Conservation (phyloP, 2,797 vertebrate genomes). For the Pipistrellus pygmaeus region DNA sequence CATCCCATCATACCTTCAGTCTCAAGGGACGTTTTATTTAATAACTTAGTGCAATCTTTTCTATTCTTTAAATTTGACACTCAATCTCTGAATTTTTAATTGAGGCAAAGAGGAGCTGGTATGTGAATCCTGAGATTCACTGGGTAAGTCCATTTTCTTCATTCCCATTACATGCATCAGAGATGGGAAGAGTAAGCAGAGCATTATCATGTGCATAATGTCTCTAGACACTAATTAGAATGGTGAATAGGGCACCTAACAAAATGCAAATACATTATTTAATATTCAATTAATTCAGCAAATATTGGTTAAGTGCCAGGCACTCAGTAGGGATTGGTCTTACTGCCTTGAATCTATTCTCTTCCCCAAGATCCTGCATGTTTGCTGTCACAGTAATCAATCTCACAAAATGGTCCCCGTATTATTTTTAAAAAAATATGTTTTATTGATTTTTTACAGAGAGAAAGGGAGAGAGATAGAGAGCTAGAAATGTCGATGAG, state of each 20-base stretch:
- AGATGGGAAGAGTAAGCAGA: slow-evolving; percentile 66
- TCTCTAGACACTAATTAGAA: slow-evolving; percentile 76
- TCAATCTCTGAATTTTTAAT: slow-evolving; percentile 71
- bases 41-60: slow-evolving; percentile 72
- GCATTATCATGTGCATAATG: slow-evolving; percentile 45
- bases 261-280: slow-evolving; percentile 77
- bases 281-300: slow-evolving; percentile 80
- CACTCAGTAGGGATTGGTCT: slow-evolving; percentile 64
- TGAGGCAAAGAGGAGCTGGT: slow-evolving; percentile 42
- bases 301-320: slow-evolving; percentile 70
- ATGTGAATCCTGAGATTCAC: slow-evolving; percentile 56
- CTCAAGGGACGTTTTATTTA: slow-evolving; percentile 70
- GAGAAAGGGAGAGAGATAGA: too few relatives aligned
- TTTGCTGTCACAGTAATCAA: background rate
- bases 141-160: slow-evolving; percentile 51
- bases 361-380: background rate
- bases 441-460: too few relatives aligned
- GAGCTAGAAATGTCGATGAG: too few relatives aligned
- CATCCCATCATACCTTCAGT: slow-evolving; percentile 51
- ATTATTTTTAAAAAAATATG: background rate
- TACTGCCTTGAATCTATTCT: background rate
- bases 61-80: slow-evolving; percentile 73
- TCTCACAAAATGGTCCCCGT: background rate
- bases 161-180: slow-evolving; percentile 31
- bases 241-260: slow-evolving; percentile 61